Conservation (phyloP, 1,140 invertebrate genomes). For the Carposina sasakii region DNA sequence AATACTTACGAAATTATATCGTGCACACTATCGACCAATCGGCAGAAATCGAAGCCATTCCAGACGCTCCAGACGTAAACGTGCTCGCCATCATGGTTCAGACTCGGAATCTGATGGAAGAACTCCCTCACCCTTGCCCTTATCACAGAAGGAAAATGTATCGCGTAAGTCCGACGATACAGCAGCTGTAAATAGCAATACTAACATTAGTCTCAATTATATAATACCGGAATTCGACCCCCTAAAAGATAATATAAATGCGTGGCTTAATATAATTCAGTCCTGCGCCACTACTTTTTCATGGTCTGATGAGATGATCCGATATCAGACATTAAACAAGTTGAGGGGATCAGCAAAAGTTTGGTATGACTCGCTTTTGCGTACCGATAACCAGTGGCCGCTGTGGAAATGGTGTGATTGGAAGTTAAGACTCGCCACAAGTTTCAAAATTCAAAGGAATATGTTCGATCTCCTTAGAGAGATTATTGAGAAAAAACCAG, state of each 20-base stretch:
- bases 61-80: no score
- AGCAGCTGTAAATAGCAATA: background rate
- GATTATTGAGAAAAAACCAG: conserved; percentile 1
- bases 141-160: background rate
- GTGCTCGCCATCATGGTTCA: no score
- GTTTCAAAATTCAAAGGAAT: conserved; percentile 5
- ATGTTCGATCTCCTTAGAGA: conserved; percentile 2
- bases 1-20: no score
- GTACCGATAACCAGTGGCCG: background rate
- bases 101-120: no score
- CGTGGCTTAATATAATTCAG: conserved; percentile 4
- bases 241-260: background rate
- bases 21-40: no score
- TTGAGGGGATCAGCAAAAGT: conserved; percentile 2
- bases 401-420: conserved; percentile 6
- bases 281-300: background rate
- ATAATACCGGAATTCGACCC: conserved; percentile 1
- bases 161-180: background rate
- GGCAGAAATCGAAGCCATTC: no score
- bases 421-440: background rate
- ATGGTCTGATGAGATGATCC: background rate
- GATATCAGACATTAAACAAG: conserved; percentile 6
- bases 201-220: background rate
- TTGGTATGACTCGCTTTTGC: conserved; percentile 6
- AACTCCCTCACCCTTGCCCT: background rate